Conservation (phyloP, 2,888 invertebrate genomes). For the Brachycybe producta region DNA sequence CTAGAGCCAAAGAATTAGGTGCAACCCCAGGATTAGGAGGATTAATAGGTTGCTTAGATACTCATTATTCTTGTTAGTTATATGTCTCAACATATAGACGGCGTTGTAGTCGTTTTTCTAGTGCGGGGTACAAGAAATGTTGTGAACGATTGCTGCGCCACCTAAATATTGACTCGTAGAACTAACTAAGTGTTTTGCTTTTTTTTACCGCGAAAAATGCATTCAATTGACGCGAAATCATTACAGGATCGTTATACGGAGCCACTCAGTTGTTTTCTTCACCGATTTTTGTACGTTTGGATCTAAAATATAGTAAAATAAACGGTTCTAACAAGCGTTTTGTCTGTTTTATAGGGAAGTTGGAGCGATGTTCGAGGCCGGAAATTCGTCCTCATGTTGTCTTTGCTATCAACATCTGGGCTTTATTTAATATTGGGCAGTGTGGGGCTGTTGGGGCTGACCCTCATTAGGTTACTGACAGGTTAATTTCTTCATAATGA, state of each 20-base stretch:
- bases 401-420: conserved; percentile 28
- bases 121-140: neutral
- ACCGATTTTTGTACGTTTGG: conserved; percentile 30
- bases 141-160: no score
- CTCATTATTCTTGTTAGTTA: neutral
- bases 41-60: conserved; percentile 26
- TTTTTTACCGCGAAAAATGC: neutral
- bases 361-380: conserved; percentile 33
- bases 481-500: conserved; percentile 28
- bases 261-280: conserved; percentile 33
- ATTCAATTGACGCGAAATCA: no score
- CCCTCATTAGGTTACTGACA: no score
- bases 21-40: conserved; percentile 31
- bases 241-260: conserved; percentile 31
- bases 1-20: conserved; percentile 29
- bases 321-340: neutral
- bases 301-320: neutral
- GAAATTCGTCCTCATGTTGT: conserved; percentile 28
- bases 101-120: neutral
- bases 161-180: no score
- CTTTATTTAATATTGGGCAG: conserved; percentile 30
- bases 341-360: conserved; percentile 28
- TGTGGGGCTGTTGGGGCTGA: conserved; percentile 26
- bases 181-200: no score
- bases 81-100: neutral